A percentile compares a stretch with the other conserved stretches of the same genome.
phyloP scores from a whole-genome alignment of 2,888 invertebrate genomes.

The Erebia ligea region DNA sequence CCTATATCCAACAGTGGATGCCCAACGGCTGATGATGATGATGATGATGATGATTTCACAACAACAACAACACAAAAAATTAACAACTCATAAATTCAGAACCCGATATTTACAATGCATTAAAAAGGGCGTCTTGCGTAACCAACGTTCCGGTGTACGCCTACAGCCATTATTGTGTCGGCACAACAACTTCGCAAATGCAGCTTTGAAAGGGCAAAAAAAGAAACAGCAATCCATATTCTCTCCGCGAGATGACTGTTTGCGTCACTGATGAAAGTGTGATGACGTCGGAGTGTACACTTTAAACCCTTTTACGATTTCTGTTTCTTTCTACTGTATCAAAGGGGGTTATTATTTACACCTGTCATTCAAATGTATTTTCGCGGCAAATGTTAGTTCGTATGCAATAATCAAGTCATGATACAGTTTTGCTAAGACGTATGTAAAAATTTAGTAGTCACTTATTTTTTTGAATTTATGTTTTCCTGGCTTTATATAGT shows the following conservation, averaged over 20 bases:
- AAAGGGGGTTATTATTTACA: slow-evolving; percentile 14
- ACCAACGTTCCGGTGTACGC: slow-evolving; percentile 31
- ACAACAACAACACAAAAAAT: no score
- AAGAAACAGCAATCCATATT: slow-evolving; percentile 38
- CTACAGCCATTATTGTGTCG: slow-evolving; percentile 30
- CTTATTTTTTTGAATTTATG: no score
- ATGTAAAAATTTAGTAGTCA: no score
- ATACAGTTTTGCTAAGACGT: no score
- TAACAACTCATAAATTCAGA: not conserved
- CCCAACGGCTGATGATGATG: no score
- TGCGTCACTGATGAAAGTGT: slow-evolving; percentile 31
- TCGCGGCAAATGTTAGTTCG: not conserved
- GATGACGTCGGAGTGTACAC: slow-evolving; percentile 30
- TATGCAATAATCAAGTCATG: no score
- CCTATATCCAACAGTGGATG: no score
- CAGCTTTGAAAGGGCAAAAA: slow-evolving; percentile 38
- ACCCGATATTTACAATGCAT: not conserved
- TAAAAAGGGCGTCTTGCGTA: slow-evolving; percentile 32
- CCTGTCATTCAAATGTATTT: not conserved
- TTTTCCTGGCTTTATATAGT: no score
- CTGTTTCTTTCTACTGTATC: slow-evolving; percentile 17
- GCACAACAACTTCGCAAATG: slow-evolving; percentile 36
- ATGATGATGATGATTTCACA: no score
- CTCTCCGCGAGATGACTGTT: slow-evolving; percentile 31
- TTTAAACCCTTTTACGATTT: slow-evolving; percentile 33